Conservation (phyloP, 2,888 invertebrate species). For the Ptychoptera contaminata region DNA sequence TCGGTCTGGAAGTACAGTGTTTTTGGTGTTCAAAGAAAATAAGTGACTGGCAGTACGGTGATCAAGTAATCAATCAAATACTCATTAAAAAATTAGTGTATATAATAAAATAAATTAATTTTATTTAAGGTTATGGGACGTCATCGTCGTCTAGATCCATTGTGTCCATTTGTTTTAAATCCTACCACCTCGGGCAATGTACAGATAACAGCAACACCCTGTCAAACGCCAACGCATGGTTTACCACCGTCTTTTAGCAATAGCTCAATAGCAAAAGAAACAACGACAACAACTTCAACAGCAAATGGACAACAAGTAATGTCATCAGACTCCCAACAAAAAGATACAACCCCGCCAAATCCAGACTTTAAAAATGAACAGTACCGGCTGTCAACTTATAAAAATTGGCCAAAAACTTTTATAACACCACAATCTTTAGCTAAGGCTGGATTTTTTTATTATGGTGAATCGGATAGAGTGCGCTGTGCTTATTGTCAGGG, state of each 20-base stretch:
- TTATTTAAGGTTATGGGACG: conserved; percentile 39
- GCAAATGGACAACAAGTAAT: background rate
- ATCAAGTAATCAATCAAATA: conserved; percentile 33
- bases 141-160: conserved; percentile 47
- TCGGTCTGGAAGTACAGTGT: conserved; percentile 57
- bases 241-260: background rate
- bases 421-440: conserved; percentile 58
- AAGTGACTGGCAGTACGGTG: conserved; percentile 60
- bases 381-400: conserved; percentile 50
- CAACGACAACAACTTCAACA: background rate
- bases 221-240: conserved; percentile 6
- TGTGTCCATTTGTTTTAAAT: conserved; percentile 55
- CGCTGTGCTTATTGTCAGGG: conserved; percentile 70
- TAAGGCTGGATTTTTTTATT: conserved; percentile 71
- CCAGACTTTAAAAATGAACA: conserved; percentile 46
- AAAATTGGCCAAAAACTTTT: conserved; percentile 53
- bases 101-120: background rate
- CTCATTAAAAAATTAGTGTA: background rate
- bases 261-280: background rate
- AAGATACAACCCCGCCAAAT: conserved; percentile 14
- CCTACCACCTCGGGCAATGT: conserved; percentile 53
- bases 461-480: conserved; percentile 52
- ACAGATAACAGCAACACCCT: conserved; percentile 23
- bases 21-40: conserved; percentile 57
- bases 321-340: conserved; percentile 21